A percentile compares a stretch with the other conserved stretches of the same genome.
phyloP scores from a whole-genome alignment of 1,140 invertebrate species.

The Ceratina japonica region DNA sequence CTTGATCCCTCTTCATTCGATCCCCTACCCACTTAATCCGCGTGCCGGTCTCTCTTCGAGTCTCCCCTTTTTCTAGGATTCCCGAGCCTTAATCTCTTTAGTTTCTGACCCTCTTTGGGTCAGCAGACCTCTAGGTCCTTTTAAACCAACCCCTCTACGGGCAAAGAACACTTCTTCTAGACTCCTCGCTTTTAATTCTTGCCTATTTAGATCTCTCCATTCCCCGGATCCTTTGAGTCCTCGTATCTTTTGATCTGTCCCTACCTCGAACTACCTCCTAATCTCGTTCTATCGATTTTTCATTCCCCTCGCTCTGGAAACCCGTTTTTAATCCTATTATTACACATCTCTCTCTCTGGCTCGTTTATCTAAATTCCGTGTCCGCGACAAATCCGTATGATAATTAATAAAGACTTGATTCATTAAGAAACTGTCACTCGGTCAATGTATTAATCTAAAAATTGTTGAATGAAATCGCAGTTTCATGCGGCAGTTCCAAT shows the following conservation, averaged over 20 bases:
- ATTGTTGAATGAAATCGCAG: neutral
- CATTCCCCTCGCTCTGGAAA: neutral
- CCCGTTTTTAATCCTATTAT: neutral
- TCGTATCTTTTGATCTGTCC: slow-evolving; percentile 16
- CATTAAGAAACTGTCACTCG: too few relatives aligned
- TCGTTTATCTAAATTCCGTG: neutral
- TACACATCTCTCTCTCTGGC: neutral
- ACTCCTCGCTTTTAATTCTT: slow-evolving; percentile 28
- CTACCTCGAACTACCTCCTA: neutral
- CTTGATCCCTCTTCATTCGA: slow-evolving; percentile 39
- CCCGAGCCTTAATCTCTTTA: slow-evolving; percentile 25
- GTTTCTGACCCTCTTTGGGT: slow-evolving; percentile 9
- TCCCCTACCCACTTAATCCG: slow-evolving; percentile 27
- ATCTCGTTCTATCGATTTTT: neutral
- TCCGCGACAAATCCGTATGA: neutral
- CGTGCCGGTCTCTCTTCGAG: slow-evolving; percentile 15
- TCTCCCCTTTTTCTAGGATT: slow-evolving; percentile 31
- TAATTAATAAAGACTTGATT: too few relatives aligned
- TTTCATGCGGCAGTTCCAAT: too few relatives aligned
- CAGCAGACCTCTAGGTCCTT: neutral
- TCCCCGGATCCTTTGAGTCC: neutral
- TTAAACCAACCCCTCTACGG: neutral
- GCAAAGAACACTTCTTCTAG: slow-evolving; percentile 26
- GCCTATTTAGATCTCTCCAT: slow-evolving; percentile 23
- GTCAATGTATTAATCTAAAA: neutral